phyloP scores from a whole-genome alignment of 2,888 invertebrate genomes.

The Melolontha melolontha region DNA sequence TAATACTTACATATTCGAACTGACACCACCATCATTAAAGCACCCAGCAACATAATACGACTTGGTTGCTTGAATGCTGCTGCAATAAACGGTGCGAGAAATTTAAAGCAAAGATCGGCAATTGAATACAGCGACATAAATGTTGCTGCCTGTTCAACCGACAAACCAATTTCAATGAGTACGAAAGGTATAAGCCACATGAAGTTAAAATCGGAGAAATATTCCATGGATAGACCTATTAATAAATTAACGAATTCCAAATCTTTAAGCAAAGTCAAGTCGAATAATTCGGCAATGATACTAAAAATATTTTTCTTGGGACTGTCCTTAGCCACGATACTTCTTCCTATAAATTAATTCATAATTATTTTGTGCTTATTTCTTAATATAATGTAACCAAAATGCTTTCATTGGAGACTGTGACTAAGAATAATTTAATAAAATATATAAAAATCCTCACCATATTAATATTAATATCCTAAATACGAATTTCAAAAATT shows the following conservation, averaged over 20 bases:
- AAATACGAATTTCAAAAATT: no score
- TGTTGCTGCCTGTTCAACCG: constrained; percentile 69
- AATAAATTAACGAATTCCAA: constrained; percentile 73
- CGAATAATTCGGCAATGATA: constrained; percentile 69
- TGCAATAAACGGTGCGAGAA: constrained; percentile 72
- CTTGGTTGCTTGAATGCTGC: constrained; percentile 71
- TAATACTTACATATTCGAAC: constrained; percentile 70
- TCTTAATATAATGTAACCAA: no score
- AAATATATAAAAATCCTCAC: no score
- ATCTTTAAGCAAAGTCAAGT: constrained; percentile 72
- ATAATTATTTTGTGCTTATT: no score
- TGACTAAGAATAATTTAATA: no score
- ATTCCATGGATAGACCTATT: constrained; percentile 72
- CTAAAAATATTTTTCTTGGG: constrained; percentile 51
- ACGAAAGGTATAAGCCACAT: constrained; percentile 73
- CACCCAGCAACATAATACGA: constrained; percentile 72
- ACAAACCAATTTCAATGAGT: constrained; percentile 70
- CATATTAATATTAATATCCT: no score
- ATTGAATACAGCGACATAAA: constrained; percentile 70
- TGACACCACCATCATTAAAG: constrained; percentile 69
- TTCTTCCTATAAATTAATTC: no score
- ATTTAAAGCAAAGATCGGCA: constrained; percentile 68
- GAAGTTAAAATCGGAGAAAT: constrained; percentile 75
- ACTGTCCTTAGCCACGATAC: not conserved
- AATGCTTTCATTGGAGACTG: no score